These are phyloP conservation scores for Homalodisca vitripennis DNA, from an alignment of 1,140 invertebrate species.

Conservation along the genomic window DNA sequence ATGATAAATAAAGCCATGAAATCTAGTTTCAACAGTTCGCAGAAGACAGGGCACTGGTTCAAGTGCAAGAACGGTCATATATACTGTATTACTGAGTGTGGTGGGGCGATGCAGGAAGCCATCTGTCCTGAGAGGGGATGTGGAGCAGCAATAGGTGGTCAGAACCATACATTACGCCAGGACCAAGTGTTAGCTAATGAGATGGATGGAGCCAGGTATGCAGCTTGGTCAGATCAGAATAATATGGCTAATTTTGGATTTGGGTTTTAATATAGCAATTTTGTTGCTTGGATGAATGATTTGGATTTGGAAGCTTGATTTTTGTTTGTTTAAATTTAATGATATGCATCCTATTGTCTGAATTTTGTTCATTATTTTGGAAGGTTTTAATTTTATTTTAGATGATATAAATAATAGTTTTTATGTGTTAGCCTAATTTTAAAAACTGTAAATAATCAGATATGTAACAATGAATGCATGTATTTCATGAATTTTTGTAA, in stretches of 20 bases:
- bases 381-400: too few species aligned
- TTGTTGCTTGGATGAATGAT: too few species aligned
- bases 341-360: too few species aligned
- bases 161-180: constrained; percentile 51
- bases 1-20: constrained; percentile 60
- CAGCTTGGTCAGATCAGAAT: constrained; percentile 50
- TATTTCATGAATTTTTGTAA: too few species aligned
- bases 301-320: too few species aligned
- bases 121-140: constrained; percentile 61
- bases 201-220: constrained; percentile 56
- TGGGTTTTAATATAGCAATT: too few species aligned
- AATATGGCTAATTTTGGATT: constrained; percentile 37
- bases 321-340: too few species aligned
- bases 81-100: constrained; percentile 72
- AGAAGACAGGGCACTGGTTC: constrained; percentile 64
- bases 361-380: too few species aligned
- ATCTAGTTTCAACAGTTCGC: constrained; percentile 45
- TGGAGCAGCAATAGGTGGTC: constrained; percentile 60
- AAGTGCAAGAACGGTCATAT: constrained; percentile 73
- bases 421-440: too few species aligned
- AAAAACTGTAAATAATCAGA: too few species aligned
- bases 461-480: too few species aligned
- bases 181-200: constrained; percentile 57
- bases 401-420: too few species aligned
- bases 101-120: constrained; percentile 59